Base-by-base conservation (phyloP, 2,888 invertebrate genomes). In the Platycheirus rosarum region DNA sequence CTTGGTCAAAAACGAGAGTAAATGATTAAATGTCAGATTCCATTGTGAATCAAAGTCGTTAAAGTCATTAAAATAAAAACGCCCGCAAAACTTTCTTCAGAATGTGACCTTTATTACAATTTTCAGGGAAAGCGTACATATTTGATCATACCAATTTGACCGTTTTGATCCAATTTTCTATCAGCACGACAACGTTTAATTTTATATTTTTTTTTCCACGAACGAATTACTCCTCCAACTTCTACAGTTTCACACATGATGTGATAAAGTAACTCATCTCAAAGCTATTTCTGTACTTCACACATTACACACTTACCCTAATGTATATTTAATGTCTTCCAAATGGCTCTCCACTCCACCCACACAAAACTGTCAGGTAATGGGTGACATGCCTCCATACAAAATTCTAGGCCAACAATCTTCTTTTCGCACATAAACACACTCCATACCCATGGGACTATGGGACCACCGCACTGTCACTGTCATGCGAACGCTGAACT, bases 241-340 rank as follows among this genome's bases (percentile, higher is more conserved):
- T 32, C 18, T 40, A 55, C 35, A 20, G 5, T 4, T 46, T 6
- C 48, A 26, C 23, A 7, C 13, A 29, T 48, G 42, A 55, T 40
- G 13, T 20, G 48, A 11, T 57, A 68, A 68, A 74, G 68, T 79
- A 62, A 66, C 53, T 13, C 55, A 40, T n/a, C 29, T 35, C 4
- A 13, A 16, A 20, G 37, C 23, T 29, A 66, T 57, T 62, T 74
- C 18, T n/a, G n/a, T n/a, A n/a, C n/a, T n/a, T n/a, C n/a, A n/a
- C 48, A 53, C 16, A 35, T 42, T 2, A 48, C 2, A 11, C 8
- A 23, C 46, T 13, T 49, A 40, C 53, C 53, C 46, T 82, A 82
- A 82, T 82, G 63, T 65, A 14, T 55, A 82, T 82, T 71, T 77
- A 82, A 82, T 82, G 66, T 40, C 53, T 48, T 76, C 46, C 23